Conservation (phyloP, 2,888 invertebrate genomes). For the Rugalucina vietnamica region DNA sequence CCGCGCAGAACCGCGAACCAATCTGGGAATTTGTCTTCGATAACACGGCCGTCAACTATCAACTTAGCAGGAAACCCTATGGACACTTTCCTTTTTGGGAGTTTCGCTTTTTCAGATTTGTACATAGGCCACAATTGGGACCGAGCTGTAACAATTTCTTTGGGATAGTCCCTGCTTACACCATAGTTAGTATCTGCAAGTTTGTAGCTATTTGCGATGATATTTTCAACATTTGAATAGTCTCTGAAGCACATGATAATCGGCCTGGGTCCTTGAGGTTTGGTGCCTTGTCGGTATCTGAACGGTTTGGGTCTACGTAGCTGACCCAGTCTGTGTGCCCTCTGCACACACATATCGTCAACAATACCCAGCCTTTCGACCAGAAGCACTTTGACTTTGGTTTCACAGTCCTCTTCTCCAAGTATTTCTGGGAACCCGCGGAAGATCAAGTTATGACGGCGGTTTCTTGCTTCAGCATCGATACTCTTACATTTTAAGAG, state of each 20-base stretch:
- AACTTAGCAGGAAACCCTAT: not conserved
- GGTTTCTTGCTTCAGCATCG: not conserved
- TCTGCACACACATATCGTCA: not conserved
- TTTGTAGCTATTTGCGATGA: not conserved
- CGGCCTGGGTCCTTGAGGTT: too few relatives aligned
- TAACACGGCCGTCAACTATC: not conserved
- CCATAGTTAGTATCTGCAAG: not conserved
- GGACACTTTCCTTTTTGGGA: not conserved
- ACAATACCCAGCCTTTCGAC: not conserved
- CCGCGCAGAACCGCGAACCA: not conserved
- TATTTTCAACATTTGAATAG: not conserved
- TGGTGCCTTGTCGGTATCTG: too few relatives aligned
- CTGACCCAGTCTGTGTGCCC: not conserved
- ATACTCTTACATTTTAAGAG: not conserved
- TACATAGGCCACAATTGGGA: not conserved
- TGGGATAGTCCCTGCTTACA: not conserved
- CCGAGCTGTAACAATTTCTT: not conserved
- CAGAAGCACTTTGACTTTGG: not conserved
- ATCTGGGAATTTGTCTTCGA: not conserved
- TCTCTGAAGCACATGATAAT: not conserved
- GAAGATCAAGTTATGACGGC: not conserved
- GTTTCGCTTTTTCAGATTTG: not conserved
- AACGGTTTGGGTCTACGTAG: not conserved
- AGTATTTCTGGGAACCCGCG: not conserved
- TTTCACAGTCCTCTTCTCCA: not conserved